Evolutionary conservation across 2,888 invertebrate species (phyloP).

Genomic region (Heliconius erato): DNA sequence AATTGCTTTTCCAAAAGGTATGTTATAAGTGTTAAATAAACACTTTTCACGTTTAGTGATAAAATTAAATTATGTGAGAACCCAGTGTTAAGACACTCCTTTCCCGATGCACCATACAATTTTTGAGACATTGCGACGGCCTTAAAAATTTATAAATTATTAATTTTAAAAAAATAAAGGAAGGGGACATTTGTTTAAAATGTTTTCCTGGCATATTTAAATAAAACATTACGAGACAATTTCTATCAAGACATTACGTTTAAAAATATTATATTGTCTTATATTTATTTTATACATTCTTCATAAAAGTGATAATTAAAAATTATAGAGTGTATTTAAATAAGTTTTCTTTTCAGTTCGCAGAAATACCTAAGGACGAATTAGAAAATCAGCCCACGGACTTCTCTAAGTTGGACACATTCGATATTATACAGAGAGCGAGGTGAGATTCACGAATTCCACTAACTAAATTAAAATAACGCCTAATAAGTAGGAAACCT

Average conservation of each 20-base stretch:
- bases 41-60: no score
- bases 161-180: no score
- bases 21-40: constrained; percentile 27
- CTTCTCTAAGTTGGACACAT: constrained; percentile 91
- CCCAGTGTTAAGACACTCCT: no score
- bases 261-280: background rate
- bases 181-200: no score
- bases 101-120: no score
- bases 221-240: no score
- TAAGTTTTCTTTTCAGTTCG: constrained; percentile 63
- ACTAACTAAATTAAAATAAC: background rate
- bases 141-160: background rate
- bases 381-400: constrained; percentile 90
- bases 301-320: no score
- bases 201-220: no score
- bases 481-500: no score
- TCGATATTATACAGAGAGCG: constrained; percentile 95
- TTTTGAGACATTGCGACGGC: background rate
- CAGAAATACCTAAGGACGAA: constrained; percentile 90
- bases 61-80: no score
- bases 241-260: no score
- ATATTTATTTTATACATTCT: background rate
- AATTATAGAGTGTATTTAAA: background rate
- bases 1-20: constrained; percentile 89
- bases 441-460: constrained; percentile 85